Conservation (phyloP, 2,113 vertebrate genomes). For the Ciconia boyciana region DNA sequence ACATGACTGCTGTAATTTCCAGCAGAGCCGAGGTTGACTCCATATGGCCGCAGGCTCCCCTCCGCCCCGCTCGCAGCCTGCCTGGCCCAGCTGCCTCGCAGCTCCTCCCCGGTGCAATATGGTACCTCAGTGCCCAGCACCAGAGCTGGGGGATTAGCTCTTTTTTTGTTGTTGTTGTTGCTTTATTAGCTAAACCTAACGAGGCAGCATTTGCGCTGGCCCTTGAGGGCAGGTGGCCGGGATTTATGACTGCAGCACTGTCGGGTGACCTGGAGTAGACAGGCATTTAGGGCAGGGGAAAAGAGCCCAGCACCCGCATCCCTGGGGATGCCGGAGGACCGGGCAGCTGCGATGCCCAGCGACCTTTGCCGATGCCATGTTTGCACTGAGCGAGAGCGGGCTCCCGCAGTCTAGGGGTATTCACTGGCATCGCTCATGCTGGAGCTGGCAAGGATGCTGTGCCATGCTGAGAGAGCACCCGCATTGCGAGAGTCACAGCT, state of each 20-base stretch:
- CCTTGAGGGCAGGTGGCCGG: constrained; percentile 35
- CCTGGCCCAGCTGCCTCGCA: not conserved
- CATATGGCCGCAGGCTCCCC: not conserved
- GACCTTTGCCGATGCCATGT: not conserved
- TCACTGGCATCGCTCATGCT: not conserved
- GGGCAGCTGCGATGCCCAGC: not conserved
- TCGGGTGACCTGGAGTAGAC: not conserved
- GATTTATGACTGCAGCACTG: constrained; percentile 46
- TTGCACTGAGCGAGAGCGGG: not conserved
- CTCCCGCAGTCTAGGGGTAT: not conserved
- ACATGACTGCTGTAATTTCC: not conserved
- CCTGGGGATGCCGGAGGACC: not conserved
- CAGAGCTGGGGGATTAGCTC: not conserved
- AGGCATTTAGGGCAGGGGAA: not conserved
- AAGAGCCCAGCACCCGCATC: not conserved
- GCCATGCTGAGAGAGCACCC: constrained; percentile 64
- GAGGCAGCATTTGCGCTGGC: not conserved
- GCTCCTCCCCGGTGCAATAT: constrained; percentile 3
- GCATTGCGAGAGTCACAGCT: constrained; percentile 46
- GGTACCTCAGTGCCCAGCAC: not conserved
- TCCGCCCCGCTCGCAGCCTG: not conserved
- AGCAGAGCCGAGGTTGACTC: not conserved
- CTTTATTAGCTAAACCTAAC: constrained; percentile 56
- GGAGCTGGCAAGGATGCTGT: constrained; percentile 40
- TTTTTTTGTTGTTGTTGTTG: not conserved